Conservation (phyloP, 2,113 vertebrate species). For the Cyanocitta stelleri region DNA sequence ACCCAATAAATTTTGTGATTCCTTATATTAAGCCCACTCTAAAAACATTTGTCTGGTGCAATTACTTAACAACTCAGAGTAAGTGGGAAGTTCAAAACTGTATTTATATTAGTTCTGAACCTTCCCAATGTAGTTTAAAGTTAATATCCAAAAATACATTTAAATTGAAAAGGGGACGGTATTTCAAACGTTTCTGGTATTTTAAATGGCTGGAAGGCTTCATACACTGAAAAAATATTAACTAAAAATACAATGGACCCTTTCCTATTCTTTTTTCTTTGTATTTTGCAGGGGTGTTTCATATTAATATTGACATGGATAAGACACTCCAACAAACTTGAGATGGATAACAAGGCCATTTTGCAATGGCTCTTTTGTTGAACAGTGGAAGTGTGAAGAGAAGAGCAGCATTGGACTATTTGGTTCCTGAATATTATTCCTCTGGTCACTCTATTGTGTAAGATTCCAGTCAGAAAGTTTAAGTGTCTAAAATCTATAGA, state of each 20-base stretch:
- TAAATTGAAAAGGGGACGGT: neutral
- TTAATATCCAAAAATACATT: constrained; percentile 6
- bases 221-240: neutral
- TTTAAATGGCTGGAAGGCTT: neutral
- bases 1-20: constrained; percentile 19
- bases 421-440: neutral
- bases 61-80: constrained; percentile 1
- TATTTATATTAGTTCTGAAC: constrained; percentile 14
- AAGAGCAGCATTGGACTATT: neutral
- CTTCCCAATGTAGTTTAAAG: constrained; percentile 4
- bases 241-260: neutral
- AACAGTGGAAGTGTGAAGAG: neutral
- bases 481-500: neutral
- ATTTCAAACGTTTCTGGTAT: neutral
- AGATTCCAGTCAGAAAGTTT: neutral
- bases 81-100: constrained; percentile 12
- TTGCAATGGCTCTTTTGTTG: neutral
- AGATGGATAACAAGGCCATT: neutral
- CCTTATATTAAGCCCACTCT: neutral
- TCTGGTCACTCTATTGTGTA: neutral
- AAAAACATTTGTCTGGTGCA: constrained; percentile 18
- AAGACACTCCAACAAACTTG: neutral
- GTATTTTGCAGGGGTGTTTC: neutral
- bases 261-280: neutral
- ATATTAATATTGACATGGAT: neutral